Evolutionary conservation across 2,113 vertebrate genomes (phyloP).

Genomic region (Festucalex cinctus): DNA sequence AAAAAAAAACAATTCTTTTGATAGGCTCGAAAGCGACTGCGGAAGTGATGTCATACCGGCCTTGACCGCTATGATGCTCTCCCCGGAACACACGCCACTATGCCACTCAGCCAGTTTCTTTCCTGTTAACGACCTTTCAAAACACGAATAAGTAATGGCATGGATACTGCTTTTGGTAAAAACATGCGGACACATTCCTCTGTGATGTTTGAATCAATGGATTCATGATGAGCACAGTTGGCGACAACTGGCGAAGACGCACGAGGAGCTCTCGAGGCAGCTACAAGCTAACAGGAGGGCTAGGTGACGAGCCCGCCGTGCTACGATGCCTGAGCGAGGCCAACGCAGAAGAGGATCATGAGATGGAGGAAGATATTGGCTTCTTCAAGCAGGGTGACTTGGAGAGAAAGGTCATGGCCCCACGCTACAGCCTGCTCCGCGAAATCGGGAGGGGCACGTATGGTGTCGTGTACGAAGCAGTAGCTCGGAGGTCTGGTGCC

Average conservation of each 20-base stretch:
- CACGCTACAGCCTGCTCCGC: conserved; percentile 82
- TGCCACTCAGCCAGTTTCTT: not conserved
- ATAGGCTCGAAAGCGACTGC: not conserved
- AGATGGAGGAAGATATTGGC: conserved; percentile 43
- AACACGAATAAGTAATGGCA: not conserved
- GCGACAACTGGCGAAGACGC: conserved; percentile 40
- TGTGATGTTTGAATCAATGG: not conserved
- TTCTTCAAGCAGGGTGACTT: conserved; percentile 28
- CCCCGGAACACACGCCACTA: too few relatives aligned
- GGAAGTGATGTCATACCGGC: not conserved
- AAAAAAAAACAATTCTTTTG: not conserved
- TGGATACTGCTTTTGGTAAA: not conserved
- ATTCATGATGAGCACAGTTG: conserved; percentile 39
- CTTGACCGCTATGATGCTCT: not conserved
- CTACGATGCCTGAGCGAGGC: conserved; percentile 56
- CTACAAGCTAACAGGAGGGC: conserved; percentile 22
- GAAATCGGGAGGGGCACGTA: conserved; percentile 92
- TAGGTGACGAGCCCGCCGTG: conserved; percentile 33
- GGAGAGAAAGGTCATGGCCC: conserved; percentile 53
- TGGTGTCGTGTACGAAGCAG: conserved; percentile 91
- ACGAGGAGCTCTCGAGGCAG: conserved; percentile 41
- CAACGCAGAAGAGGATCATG: conserved; percentile 54
- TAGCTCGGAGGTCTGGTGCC: conserved; percentile 77
- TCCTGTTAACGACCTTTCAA: not conserved
- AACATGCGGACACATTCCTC: conserved; percentile 2